Evolutionary conservation across 2,113 vertebrate genomes (phyloP).

Genomic region (Scophthalmus maximus): DNA sequence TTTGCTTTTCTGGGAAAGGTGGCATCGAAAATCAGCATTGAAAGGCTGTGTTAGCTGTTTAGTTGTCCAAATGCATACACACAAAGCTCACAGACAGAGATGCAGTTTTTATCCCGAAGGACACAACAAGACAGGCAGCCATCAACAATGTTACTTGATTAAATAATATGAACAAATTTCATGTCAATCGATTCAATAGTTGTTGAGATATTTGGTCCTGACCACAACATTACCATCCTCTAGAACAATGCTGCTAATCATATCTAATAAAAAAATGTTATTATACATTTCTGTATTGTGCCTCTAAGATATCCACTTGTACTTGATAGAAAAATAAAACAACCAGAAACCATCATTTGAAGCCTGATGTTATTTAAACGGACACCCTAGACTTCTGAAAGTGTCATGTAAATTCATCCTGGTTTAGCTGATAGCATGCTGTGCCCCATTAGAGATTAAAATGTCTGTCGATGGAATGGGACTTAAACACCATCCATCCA

Average conservation of each 20-base stretch:
- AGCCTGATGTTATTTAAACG: neutral
- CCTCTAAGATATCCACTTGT: neutral
- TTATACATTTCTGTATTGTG: too few species aligned
- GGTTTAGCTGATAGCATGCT: neutral
- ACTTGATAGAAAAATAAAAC: neutral
- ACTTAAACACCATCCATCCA: slow-evolving; percentile 29
- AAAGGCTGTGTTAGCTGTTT: slow-evolving; percentile 34
- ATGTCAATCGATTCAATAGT: too few species aligned
- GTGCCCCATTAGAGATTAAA: slow-evolving; percentile 44
- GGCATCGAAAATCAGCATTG: slow-evolving; percentile 13
- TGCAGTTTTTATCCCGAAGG: slow-evolving; percentile 58
- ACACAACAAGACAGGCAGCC: slow-evolving; percentile 38
- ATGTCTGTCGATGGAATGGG: slow-evolving; percentile 34
- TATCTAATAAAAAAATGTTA: neutral
- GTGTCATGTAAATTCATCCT: neutral
- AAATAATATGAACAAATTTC: too few species aligned
- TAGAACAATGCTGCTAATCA: too few species aligned
- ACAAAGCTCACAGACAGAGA: slow-evolving; percentile 49
- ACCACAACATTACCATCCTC: too few species aligned
- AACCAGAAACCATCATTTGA: neutral
- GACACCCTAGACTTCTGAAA: neutral
- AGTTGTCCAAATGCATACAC: neutral
- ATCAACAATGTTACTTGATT: slow-evolving; percentile 35
- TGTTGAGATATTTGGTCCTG: too few species aligned
- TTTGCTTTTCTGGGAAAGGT: slow-evolving; percentile 22